phyloP scores from a whole-genome alignment of 30 jellyfish, hydroid and myxozoan genomes.

The Aurelia coerulea region DNA sequence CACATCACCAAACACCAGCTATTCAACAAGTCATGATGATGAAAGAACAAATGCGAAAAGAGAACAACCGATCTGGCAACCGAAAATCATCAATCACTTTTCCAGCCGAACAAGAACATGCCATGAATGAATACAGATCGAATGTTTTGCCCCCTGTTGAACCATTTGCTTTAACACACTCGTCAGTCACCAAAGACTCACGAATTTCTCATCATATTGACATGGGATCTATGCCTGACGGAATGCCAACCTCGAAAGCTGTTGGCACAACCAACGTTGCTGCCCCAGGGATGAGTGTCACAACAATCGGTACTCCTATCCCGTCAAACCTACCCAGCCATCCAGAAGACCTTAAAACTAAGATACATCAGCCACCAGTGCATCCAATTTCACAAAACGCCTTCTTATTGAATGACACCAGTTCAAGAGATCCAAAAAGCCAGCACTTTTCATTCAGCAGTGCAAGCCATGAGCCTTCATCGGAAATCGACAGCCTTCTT shows the following conservation, averaged over 20 bases:
- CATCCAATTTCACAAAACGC: constrained; percentile 26
- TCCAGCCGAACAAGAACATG: constrained; percentile 22
- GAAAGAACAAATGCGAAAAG: constrained; percentile 78
- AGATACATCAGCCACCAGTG: constrained; percentile 13
- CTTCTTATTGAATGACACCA: constrained; percentile 1
- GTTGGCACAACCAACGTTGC: background rate
- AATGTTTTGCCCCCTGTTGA: constrained; percentile 63
- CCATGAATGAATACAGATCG: constrained; percentile 27
- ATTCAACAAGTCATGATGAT: constrained; percentile 65
- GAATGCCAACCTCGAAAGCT: constrained; percentile 2
- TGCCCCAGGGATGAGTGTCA: background rate
- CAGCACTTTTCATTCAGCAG: constrained; percentile 21
- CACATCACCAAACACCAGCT: constrained; percentile 66
- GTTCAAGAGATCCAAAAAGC: constrained; percentile 11
- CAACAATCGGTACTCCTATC: constrained; percentile 8
- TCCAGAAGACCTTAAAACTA: constrained; percentile 44
- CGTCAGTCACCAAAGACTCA: constrained; percentile 11
- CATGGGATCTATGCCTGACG: constrained; percentile 2
- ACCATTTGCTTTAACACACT: constrained; percentile 35
- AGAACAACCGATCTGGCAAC: constrained; percentile 31
- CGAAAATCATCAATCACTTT: constrained; percentile 33
- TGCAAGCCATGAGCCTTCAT: constrained; percentile 13
- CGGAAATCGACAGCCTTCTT: constrained; percentile 48
- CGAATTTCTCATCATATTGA: constrained; percentile 15
- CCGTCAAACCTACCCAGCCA: constrained; percentile 41